Base-by-base conservation (phyloP, 2,888 invertebrate species). In the Zygogramma bicolorata region DNA sequence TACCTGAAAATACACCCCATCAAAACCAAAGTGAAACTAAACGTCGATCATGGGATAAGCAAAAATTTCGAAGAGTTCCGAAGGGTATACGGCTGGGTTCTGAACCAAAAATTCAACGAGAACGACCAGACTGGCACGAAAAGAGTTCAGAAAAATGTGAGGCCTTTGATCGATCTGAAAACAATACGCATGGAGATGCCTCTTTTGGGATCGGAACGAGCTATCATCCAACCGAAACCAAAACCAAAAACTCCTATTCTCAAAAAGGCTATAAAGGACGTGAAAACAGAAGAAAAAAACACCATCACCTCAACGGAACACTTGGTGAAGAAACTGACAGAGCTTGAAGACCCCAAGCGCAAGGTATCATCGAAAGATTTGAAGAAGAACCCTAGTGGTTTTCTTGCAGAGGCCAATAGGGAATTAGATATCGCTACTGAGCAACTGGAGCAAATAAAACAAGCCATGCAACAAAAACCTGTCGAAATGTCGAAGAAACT, bases 161-260 rank as follows among this genome's bases (percentile, higher is more conserved):
- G 73, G 53, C 69, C 70, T 18, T 25, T 18, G 7, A 70, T 49
- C 7, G 66, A 68, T 13, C 38, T 76, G n/a, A 77, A 75, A 65
- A 76, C 74, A 0, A 73, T 77, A 27, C 62, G 59, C 1, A 34
- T 77, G n/a, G 75, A 77, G 22, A 63, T 76, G 69, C 75, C 77
- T 0, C 10, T 40, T 13, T n/a, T 76, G 13, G 77, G 75, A 13
- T 31, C 66, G 0, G 77, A 77, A 65, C 34, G 67, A 20, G 77
- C 77, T 1, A 74, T 77, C 8, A 18, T 77, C 13, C 59, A 62
- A 25, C 62, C 62, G 0, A 67, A 15, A n/a, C 60, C 71, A 18
- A 25, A 29, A 27, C 10, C n/a, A 13, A 2, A 31, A 6, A 34
- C 40, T 20, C 20, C 25, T 8, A 58, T 29, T 42, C 2, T n/a